Base-by-base conservation (phyloP, 2,888 invertebrate species). In the Lottia scabra region DNA sequence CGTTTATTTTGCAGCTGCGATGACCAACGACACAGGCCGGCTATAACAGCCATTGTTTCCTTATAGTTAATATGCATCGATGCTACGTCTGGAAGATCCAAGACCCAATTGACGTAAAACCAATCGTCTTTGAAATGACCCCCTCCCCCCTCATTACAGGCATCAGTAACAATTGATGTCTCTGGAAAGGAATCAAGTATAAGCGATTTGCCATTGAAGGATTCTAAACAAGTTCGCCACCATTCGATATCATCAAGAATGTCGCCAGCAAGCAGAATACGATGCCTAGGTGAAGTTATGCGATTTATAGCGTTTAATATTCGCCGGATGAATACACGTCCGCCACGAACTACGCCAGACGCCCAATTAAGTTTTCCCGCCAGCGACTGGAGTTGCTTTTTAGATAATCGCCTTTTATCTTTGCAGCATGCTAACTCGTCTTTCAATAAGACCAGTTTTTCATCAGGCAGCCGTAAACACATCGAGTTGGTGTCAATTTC, bases 301-400 rank as follows among this genome's bases (percentile, higher is more conserved):
- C 56, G n/a, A 13, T 56, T 56, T 12, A 56, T 56, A 19, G 19
- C 12, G 19, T 68, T 63, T 4, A 68, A 26, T 6, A 68, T 68
- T 38, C 63, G 63, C 23, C 72, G 66, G n/a, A 70, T 67, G 64
- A 63, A 68, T 16, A 71, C 74, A 68, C 71, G 71, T 43, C 72
- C 69, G 27, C 72, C 72, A 66, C 64, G 63, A 30, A 74, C 67
- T 45, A 72, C 75, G 26, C 68, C 64, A 23, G 70, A 46, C n/a
- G 66, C 71, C 71, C 71, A 71, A n/a, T 66, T 69, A 15, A 74
- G 48, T 44, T 46, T 71, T 19, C 74, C 71, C 43, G 64, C 74
- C 23, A 74, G 63, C 23, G 65, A 68, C 65, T 71, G 19, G 13
- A 19, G 66, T 45, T 67, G 68, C 27, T 56, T 26, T 56, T 70